Base-by-base conservation (phyloP, 2,797 vertebrate genomes). In the Gymnoscopelus braueri region DNA sequence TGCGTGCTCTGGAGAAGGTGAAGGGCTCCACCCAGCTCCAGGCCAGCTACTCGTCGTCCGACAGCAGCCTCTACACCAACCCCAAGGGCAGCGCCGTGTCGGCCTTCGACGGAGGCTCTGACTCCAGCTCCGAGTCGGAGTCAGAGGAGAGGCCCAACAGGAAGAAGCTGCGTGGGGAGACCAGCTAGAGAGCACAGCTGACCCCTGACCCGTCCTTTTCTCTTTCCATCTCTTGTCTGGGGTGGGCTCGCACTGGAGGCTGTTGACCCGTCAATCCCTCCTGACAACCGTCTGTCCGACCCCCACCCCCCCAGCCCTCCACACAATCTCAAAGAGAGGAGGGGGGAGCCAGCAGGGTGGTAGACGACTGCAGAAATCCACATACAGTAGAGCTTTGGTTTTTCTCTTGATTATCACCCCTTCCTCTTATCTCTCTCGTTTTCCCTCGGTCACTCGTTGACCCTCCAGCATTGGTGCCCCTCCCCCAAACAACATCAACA, bases 21-120 rank as follows among this genome's bases (percentile, higher is more conserved):
- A 97, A 96, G 85, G 97, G 97, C 64, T 96, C 95, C 1, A 91
- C 95, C 39, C 96, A 97, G 87, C 96, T 98, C 75, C 97, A 98
- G 92, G 89, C 94, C 91, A 97, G 89, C 92, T 98, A 98, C 87
- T 95, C 96, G 0, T 93, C 96, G 2, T 95, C 96, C 3, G 98
- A 99, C 94, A 96, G 93, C 96, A 98, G 95, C 94, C 96, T 98
- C 81, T 99, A 98, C 93, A 99, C 97, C 93, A 99, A 99, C 91
- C 94, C 96, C 89, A 99, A 99, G 91, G 98, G 98, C 94, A 96
- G 97, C 90, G 87, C 98, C 78, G 97, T 99, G 92, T 99, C 98
- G 0, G 97, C 98, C 73, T 99, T 99, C 59, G 98, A 99, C 78
- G 98, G 98, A 0, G 98, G 98, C 83, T 99, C 98, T 0, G 95